Evolutionary conservation across 2,888 invertebrate genomes (phyloP), one percentile per base, ranked within the genome.

Genomic region (Orthosia incerta): DNA sequence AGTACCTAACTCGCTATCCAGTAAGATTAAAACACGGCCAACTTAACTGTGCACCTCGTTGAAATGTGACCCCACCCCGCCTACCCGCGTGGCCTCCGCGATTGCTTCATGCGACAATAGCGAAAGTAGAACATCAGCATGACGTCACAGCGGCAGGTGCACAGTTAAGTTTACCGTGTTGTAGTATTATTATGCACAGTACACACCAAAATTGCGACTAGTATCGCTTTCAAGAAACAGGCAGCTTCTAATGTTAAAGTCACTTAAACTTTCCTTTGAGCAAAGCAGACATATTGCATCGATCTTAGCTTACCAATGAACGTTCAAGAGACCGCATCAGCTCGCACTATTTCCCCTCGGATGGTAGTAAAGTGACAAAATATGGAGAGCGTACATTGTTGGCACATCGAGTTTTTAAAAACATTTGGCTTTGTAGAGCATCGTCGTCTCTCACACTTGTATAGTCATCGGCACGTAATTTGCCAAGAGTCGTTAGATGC

Each of bases 1-100:
- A 74, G 62, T 59, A 77, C 26, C 16, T 74, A 62, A 53, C 4
- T 76, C 55, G 61, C 76, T 66, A 80, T 12, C 20, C 16, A n/a
- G 18, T 64, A 61, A 74, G n/a, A 51, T 9, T 39, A 7, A 39
- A 39, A 39, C 9, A 39, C 39, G 39, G 39, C 9, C 39, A 39
- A 39, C 0, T 31, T 39, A 39, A 39, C 39, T 39, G 39, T 39
- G 39, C 9, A 39, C 39, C 39, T 39, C 9, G 39, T 9, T 39
- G 39, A 1, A 39, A 39, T 39, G 39, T 39, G 9, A 39, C 39
- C 39, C 39, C 39, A 5, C 39, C 9, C 39, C 39, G 39, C 39
- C 9, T 1, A 39, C 39, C 39, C 39, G 39, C 39, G 39, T 9
- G 1, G 9, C 39, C 39, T n/a, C 39, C 39, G 7, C 39, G 39